Percentiles rank a stretch among this genome's conserved stretches.
Evolutionary conservation across 2,888 invertebrate species (phyloP).

Genomic region (Cerastis rubricosa): DNA sequence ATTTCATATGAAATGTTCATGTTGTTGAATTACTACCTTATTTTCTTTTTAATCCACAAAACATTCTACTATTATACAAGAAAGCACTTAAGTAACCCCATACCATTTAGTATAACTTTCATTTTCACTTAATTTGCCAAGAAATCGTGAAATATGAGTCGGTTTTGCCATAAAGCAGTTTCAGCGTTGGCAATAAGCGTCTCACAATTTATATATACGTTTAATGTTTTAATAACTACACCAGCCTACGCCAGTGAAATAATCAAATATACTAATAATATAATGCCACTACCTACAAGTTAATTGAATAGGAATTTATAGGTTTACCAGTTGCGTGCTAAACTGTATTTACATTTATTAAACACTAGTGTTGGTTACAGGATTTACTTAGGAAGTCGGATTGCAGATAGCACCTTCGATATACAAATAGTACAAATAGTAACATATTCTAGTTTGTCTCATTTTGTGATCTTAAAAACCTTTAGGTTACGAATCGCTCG

Average conservation of each 20-base stretch:
- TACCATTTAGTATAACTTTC: constrained; percentile 36
- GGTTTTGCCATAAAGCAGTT: constrained; percentile 66
- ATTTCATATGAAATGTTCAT: too few species aligned
- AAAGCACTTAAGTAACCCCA: constrained; percentile 18
- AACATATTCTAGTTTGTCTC: not conserved
- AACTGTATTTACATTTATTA: constrained; percentile 47
- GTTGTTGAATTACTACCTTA: not conserved
- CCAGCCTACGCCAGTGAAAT: constrained; percentile 73
- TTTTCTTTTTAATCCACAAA: constrained; percentile 6
- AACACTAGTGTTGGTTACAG: not conserved
- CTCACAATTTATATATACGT: constrained; percentile 66
- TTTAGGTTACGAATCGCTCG: not conserved
- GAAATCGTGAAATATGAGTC: constrained; percentile 66
- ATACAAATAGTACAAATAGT: not conserved
- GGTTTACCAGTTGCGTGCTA: constrained; percentile 46
- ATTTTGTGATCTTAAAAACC: not conserved
- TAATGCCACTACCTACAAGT: constrained; percentile 72
- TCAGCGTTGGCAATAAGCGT: constrained; percentile 72
- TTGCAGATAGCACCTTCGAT: not conserved
- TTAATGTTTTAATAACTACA: constrained; percentile 74
- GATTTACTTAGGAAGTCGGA: constrained; percentile 8
- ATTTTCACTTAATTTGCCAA: constrained; percentile 59
- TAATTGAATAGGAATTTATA: constrained; percentile 73
- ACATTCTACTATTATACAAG: not conserved
- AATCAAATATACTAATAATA: constrained; percentile 77